Evolutionary conservation across 2,797 vertebrate species (phyloP), one percentile per base, ranked within the genome.

Genomic region (Capromys pilorides): DNA sequence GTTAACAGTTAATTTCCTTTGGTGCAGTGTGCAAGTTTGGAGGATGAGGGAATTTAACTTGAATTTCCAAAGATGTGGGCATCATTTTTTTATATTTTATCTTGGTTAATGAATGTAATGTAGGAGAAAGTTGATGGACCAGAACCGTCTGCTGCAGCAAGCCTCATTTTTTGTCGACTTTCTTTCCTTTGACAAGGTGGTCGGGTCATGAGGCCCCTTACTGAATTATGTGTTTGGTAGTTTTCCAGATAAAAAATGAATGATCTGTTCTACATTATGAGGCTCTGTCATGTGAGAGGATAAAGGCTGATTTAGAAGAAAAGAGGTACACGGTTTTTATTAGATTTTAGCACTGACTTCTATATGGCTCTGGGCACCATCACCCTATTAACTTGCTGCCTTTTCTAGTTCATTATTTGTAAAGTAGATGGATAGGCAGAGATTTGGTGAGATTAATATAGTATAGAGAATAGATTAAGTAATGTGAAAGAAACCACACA

Each of bases 211-310:
- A 96, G 95, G 95, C 96, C 94, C 88, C 67, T 96, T 84, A 93
- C 79, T 95, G 91, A 95, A 94, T 97, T 96, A 86, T 93, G 81
- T 0, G 0, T 92, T 95, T 96, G 91, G 93, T 95, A 95, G 82
- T 94, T 97, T 97, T 97, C 91, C 95, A 97, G 90, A 95, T 97
- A 95, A 96, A 97, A 97, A 97, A 95, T 92, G 94, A 96, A 95
- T 59, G 90, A 91, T 97, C 96, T 97, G 94, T 96, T 97, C 94
- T 96, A 94, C 96, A 96, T 97, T 97, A 96, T 54, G 64, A 96
- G 89, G 51, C 85, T 88, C 31, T 91, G 94, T 96, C 91, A 77
- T 88, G 41, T 95, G 91, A 95, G 66, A 92, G 88, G 82, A 88
- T 89, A 95, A 94, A 96, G 86, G 90, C 80, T 95, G 93, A 92